Evolutionary conservation across 2,113 vertebrate genomes (phyloP).

Genomic region (Danio rerio): GRCz12tu NC_133188.1:52963001-52963500

Average conservation of each 20-base stretch:
- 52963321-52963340: not conserved
- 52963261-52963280: not conserved
- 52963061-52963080: not conserved
- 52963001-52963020: not conserved
- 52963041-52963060: not conserved
- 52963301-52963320: not conserved
- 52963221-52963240: not conserved
- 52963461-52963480: not conserved
- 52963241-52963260: not conserved
- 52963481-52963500: not conserved
- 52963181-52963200: not conserved
- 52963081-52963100: not conserved
- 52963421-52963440: slow-evolving; percentile 23
- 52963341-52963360: not conserved
- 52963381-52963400: not conserved
- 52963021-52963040: not conserved
- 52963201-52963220: not conserved
- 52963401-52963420: not conserved
- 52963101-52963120: not conserved
- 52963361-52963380: not conserved
- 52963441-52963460: slow-evolving; percentile 26
- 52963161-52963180: slow-evolving; percentile 18
- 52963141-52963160: not conserved
- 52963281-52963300: not conserved
- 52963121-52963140: not conserved